phyloP scores from a whole-genome alignment of 1,140 invertebrate species.

The Leptestheria dahalacensis region DNA sequence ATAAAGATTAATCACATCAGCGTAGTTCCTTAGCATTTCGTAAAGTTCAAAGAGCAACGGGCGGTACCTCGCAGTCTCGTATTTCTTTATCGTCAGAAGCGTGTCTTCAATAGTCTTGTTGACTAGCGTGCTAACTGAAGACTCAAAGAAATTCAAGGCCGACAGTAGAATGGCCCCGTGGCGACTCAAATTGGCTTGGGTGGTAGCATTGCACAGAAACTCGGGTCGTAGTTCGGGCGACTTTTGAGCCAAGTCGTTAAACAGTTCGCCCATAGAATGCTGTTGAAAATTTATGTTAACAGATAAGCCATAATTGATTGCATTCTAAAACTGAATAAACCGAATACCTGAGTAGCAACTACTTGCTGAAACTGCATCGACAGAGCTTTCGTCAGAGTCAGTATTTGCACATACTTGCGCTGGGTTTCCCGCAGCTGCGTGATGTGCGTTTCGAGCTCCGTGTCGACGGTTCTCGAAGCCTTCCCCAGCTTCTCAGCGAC shows the following conservation, averaged over 20 bases:
- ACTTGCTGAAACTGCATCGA: conserved; percentile 78
- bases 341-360: conserved; percentile 63
- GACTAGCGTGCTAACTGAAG: conserved; percentile 83
- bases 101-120: conserved; percentile 96
- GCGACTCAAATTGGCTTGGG: conserved; percentile 79
- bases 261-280: conserved; percentile 67
- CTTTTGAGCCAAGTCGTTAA: conserved; percentile 85
- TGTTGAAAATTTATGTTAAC: conserved; percentile 24
- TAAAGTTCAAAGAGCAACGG: too few relatives aligned
- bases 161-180: conserved; percentile 82
- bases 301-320: background rate
- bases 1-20: conserved; percentile 21
- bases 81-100: conserved; percentile 77
- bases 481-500: conserved; percentile 90
- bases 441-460: conserved; percentile 82
- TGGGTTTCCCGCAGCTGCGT: conserved; percentile 84
- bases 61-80: conserved; percentile 78
- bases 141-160: conserved; percentile 90
- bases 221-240: conserved; percentile 87
- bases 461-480: conserved; percentile 75
- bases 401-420: conserved; percentile 74
- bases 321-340: conserved; percentile 13
- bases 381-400: conserved; percentile 65
- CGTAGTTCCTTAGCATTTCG: too few relatives aligned
- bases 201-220: conserved; percentile 89